phyloP scores from a whole-genome alignment of 2,797 vertebrate genomes.

The Danio aesculapii region DNA sequence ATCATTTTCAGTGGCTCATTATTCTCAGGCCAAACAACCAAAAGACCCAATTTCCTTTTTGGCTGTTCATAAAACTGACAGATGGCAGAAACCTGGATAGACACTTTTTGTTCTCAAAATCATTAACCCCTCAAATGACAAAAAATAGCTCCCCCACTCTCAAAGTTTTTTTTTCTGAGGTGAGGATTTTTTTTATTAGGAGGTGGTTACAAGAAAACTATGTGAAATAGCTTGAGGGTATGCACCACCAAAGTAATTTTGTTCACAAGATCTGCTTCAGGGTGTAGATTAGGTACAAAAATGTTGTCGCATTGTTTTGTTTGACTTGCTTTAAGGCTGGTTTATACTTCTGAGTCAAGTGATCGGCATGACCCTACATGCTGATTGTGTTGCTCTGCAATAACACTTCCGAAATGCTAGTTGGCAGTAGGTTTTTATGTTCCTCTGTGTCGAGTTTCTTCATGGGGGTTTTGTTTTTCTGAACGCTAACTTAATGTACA shows the following conservation, averaged over 20 bases:
- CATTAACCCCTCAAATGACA: conserved; percentile 68
- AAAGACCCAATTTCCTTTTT: conserved; percentile 81
- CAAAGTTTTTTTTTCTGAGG: conserved; percentile 70
- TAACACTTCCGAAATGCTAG: too few species aligned
- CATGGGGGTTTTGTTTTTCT: too few species aligned
- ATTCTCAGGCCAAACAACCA: conserved; percentile 77
- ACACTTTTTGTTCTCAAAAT: conserved; percentile 71
- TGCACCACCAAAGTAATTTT: conserved; percentile 68
- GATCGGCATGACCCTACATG: too few species aligned
- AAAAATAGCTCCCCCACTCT: conserved; percentile 69
- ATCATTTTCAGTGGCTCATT: conserved; percentile 82
- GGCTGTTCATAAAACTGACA: conserved; percentile 83
- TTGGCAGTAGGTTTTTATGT: too few species aligned
- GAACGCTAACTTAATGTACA: too few species aligned
- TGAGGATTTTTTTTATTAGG: conserved; percentile 72
- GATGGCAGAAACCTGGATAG: conserved; percentile 81
- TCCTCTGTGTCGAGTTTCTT: too few species aligned
- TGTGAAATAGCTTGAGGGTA: conserved; percentile 73
- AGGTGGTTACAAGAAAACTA: conserved; percentile 63
- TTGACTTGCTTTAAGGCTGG: conserved; percentile 58
- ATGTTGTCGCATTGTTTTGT: conserved; percentile 68
- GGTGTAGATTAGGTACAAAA: conserved; percentile 65
- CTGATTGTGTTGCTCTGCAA: too few species aligned
- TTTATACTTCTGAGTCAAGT: too few species aligned
- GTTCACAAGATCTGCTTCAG: conserved; percentile 65